These are phyloP conservation scores for Erannis defoliaria DNA, from an alignment of 2,888 invertebrate genomes.

Conservation along the genomic window DNA sequence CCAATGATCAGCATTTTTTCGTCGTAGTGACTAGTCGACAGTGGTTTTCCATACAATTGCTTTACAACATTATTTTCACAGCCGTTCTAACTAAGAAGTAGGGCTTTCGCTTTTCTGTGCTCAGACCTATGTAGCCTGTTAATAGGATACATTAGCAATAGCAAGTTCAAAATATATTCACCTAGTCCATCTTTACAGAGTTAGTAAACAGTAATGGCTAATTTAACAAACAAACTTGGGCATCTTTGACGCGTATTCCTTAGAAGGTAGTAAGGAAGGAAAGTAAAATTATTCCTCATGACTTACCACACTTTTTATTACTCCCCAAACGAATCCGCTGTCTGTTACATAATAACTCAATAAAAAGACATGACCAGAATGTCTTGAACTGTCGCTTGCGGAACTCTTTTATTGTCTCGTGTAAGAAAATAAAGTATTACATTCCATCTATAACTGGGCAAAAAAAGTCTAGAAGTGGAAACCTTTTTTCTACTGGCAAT, in stretches of 20 bases:
- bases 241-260: not conserved
- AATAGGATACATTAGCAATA: too few relatives aligned
- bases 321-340: slow-evolving; percentile 4
- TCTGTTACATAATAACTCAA: slow-evolving; percentile 29
- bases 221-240: not conserved
- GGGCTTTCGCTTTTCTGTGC: too few relatives aligned
- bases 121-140: too few relatives aligned
- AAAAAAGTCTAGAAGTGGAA: too few relatives aligned
- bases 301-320: slow-evolving; percentile 11
- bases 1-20: too few relatives aligned
- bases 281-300: slow-evolving; percentile 8
- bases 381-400: slow-evolving; percentile 9
- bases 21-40: too few relatives aligned
- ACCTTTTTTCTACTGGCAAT: too few relatives aligned
- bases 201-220: not conserved
- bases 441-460: not conserved
- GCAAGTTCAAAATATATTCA: not conserved
- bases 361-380: slow-evolving; percentile 18
- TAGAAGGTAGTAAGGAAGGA: not conserved
- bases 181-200: not conserved
- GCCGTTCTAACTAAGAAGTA: too few relatives aligned
- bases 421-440: not conserved
- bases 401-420: not conserved
- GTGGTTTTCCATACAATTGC: too few relatives aligned
- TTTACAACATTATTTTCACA: too few relatives aligned